Evolutionary conservation across 2,113 vertebrate species (phyloP).

Genomic region (Eupsittula cactorum): DNA sequence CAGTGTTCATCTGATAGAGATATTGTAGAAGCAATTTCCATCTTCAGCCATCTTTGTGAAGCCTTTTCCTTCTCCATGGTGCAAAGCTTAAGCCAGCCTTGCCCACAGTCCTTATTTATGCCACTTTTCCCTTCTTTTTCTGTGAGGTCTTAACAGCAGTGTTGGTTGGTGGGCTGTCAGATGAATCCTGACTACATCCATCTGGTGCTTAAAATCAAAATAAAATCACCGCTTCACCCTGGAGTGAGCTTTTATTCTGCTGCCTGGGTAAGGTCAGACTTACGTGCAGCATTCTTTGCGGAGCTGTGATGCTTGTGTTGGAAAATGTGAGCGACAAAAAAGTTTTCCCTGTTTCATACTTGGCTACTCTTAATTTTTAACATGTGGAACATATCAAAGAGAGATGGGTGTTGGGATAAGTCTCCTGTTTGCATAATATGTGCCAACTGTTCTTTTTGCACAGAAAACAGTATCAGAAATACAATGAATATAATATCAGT

Average conservation of each 20-base stretch:
- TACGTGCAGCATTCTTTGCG: slow-evolving; percentile 10
- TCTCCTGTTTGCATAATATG: neutral
- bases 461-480: neutral
- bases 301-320: neutral
- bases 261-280: slow-evolving; percentile 1
- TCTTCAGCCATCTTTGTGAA: neutral
- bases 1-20: neutral
- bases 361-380: slow-evolving; percentile 19
- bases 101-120: neutral
- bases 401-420: neutral
- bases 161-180: slow-evolving; percentile 4
- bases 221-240: neutral
- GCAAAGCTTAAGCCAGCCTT: neutral
- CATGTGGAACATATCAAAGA: slow-evolving; percentile 26
- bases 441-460: neutral
- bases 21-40: neutral
- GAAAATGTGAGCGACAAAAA: neutral
- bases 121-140: neutral
- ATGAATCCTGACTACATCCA: neutral
- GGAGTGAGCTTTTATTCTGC: slow-evolving; percentile 19
- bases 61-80: neutral
- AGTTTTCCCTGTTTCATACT: neutral
- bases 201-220: slow-evolving; percentile 1
- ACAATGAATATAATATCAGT: neutral
- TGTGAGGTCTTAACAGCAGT: neutral